Conservation (phyloP, 2,797 vertebrate species). For the Bradypodion ventrale region DNA sequence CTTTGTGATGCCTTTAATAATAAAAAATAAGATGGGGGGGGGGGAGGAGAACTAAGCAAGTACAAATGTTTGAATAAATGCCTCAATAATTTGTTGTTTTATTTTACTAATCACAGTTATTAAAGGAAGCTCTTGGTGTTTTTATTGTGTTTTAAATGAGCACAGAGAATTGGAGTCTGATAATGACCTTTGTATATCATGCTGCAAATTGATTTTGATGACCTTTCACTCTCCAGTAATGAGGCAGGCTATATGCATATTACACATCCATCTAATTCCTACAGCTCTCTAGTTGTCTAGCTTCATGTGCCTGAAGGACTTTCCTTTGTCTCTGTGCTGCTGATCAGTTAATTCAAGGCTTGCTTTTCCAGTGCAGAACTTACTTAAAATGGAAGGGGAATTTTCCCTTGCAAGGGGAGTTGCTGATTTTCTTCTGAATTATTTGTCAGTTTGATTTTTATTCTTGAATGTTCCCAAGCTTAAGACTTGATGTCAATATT, state of each 20-base stretch:
- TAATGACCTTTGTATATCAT: slow-evolving; percentile 76
- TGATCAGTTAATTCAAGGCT: slow-evolving; percentile 1
- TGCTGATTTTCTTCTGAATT: background rate
- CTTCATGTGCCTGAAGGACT: background rate
- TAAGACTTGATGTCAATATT: background rate
- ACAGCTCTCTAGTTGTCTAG: slow-evolving; percentile 1
- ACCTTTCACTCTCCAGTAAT: slow-evolving; percentile 77
- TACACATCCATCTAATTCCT: slow-evolving; percentile 50
- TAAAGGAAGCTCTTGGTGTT: slow-evolving; percentile 66
- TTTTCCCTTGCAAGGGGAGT: background rate
- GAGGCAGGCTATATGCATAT: slow-evolving; percentile 65
- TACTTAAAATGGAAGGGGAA: background rate
- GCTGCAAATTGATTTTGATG: slow-evolving; percentile 81
- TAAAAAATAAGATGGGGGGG: background rate
- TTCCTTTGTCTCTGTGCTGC: slow-evolving; percentile 6
- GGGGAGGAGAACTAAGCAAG: slow-evolving; percentile 48
- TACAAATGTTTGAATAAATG: slow-evolving; percentile 70
- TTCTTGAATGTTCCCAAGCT: background rate
- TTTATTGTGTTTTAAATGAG: slow-evolving; percentile 74
- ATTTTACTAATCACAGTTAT: slow-evolving; percentile 70
- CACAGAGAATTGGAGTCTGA: slow-evolving; percentile 70
- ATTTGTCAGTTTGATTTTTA: slow-evolving; percentile 8
- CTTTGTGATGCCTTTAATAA: slow-evolving; percentile 60
- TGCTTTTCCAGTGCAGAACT: background rate
- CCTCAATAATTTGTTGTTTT: slow-evolving; percentile 57